These are phyloP conservation scores for Pantala flavescens DNA, from an alignment of 1,140 invertebrate genomes.

Conservation along the genomic window DNA sequence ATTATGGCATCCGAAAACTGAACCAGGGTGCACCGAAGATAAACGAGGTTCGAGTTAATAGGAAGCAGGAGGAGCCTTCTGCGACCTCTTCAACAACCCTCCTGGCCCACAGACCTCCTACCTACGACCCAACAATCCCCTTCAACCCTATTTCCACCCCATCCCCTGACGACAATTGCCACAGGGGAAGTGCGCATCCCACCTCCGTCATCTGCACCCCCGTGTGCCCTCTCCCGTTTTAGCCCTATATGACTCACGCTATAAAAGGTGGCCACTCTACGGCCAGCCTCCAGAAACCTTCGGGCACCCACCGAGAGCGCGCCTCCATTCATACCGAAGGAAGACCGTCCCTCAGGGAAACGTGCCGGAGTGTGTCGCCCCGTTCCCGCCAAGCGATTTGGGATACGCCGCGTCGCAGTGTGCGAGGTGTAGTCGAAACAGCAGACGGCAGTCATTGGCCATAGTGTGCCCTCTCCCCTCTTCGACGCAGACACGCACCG, in stretches of 20 bases:
- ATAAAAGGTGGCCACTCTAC: background rate
- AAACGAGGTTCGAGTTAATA: too few relatives aligned
- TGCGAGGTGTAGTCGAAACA: background rate
- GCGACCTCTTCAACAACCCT: too few relatives aligned
- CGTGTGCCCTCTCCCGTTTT: too few relatives aligned
- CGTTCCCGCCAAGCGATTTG: background rate
- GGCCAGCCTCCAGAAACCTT: background rate
- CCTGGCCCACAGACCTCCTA: too few relatives aligned
- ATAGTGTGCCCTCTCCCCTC: conserved; percentile 2
- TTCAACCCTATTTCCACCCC: background rate
- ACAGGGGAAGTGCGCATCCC: background rate
- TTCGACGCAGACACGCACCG: background rate
- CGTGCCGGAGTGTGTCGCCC: too few relatives aligned
- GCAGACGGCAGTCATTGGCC: background rate
- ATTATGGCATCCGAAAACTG: too few relatives aligned
- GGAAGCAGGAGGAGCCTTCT: too few relatives aligned
- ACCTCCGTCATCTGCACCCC: too few relatives aligned
- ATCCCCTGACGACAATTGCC: background rate
- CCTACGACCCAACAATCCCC: too few relatives aligned
- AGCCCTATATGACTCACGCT: background rate
- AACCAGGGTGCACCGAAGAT: too few relatives aligned
- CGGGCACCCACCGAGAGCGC: background rate
- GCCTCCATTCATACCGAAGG: background rate
- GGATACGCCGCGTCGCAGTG: background rate
- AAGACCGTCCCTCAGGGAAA: too few relatives aligned